Conservation (phyloP, 2,113 vertebrate genomes). For the Nymphicus hollandicus region DNA sequence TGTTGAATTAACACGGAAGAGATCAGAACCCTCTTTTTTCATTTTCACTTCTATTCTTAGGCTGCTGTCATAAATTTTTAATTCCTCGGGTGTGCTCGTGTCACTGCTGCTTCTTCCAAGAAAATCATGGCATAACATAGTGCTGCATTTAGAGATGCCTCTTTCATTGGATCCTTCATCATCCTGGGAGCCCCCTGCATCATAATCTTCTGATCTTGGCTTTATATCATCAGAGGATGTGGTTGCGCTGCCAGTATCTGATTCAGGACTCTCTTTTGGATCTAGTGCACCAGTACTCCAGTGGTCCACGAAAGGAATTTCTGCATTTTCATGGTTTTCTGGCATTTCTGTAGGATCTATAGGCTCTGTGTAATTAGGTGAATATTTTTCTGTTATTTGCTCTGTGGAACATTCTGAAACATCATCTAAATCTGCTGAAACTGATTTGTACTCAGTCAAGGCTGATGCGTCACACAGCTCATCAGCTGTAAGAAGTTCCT, state of each 20-base stretch:
- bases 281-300: conserved; percentile 78
- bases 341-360: conserved; percentile 71
- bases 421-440: conserved; percentile 37
- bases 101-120: conserved; percentile 96
- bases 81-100: conserved; percentile 95
- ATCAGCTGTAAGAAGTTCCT: conserved; percentile 31
- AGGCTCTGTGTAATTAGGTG: conserved; percentile 73
- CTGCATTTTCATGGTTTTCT: conserved; percentile 77
- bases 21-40: conserved; percentile 81
- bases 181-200: conserved; percentile 96
- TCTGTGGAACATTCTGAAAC: conserved; percentile 64
- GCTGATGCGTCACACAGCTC: conserved; percentile 34
- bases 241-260: conserved; percentile 89
- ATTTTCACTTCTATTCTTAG: conserved; percentile 90
- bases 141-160: conserved; percentile 93
- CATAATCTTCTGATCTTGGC: conserved; percentile 96
- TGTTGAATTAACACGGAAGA: conserved; percentile 84
- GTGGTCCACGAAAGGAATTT: conserved; percentile 77
- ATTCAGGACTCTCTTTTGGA: conserved; percentile 89
- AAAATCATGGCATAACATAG: conserved; percentile 92
- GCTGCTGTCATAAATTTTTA: conserved; percentile 90
- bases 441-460: conserved; percentile 28
- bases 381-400: conserved; percentile 69
- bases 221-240: conserved; percentile 98
- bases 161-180: conserved; percentile 93